Conservation (phyloP, 2,113 vertebrate species). For the Pelodiscus sinensis region DNA sequence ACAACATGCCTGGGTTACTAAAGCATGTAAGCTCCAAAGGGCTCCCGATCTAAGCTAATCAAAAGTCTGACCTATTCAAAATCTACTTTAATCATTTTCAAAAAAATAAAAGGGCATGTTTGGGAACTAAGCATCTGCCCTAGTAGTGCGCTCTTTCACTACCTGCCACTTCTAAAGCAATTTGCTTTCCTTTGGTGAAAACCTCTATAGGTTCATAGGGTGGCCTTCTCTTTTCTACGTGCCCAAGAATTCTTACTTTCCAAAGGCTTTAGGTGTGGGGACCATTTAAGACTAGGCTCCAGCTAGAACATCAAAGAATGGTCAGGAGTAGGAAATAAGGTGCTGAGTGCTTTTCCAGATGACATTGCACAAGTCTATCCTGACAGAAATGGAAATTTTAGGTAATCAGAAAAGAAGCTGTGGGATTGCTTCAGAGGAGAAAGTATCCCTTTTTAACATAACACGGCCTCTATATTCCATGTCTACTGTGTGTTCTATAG, state of each 20-base stretch:
- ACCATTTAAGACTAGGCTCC: not conserved
- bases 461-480: not conserved
- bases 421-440: not conserved
- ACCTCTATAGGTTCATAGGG: not conserved
- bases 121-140: not conserved
- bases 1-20: not conserved
- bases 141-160: not conserved
- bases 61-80: not conserved
- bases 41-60: fast-evolving
- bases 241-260: not conserved
- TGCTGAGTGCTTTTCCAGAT: not conserved
- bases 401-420: not conserved
- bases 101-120: not conserved
- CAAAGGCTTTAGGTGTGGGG: not conserved
- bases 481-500: conserved; percentile 57
- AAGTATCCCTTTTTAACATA: not conserved
- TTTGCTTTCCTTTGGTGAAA: not conserved
- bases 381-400: not conserved
- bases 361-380: not conserved
- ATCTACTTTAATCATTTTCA: not conserved
- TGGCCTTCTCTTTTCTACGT: not conserved
- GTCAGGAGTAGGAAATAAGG: not conserved
- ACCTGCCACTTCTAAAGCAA: not conserved
- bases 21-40: not conserved
- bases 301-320: not conserved